Percentiles rank a stretch among this genome's conserved stretches.
phyloP scores from a whole-genome alignment of 2,113 vertebrate genomes.

The Athene noctua region DNA sequence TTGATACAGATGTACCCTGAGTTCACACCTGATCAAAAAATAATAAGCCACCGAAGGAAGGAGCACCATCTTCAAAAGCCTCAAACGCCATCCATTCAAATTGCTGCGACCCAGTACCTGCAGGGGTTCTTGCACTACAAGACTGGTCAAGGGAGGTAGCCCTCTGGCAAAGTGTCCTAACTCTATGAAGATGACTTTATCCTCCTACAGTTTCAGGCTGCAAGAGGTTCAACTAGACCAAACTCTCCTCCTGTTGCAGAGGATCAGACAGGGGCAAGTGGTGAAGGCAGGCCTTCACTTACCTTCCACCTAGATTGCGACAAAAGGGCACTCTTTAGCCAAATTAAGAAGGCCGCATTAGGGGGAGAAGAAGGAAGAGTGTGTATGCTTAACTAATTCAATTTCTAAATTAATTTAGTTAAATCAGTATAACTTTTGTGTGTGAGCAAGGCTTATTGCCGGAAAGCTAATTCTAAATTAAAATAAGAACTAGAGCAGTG shows the following conservation, averaged over 20 bases:
- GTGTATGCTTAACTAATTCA: not conserved
- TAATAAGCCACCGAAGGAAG: not conserved
- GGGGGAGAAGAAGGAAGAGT: not conserved
- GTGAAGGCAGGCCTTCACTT: not conserved
- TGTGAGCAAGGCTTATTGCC: not conserved
- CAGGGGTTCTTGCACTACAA: not conserved
- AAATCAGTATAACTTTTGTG: not conserved
- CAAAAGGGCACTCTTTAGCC: not conserved
- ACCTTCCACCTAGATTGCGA: not conserved
- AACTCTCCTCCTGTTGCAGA: not conserved
- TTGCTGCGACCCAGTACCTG: not conserved
- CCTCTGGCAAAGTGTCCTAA: not conserved
- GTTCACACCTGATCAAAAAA: not conserved
- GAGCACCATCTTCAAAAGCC: not conserved
- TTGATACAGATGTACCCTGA: not conserved
- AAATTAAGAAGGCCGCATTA: not conserved
- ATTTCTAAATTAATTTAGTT: conserved; percentile 4
- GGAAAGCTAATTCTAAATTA: not conserved
- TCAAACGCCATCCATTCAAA: not conserved
- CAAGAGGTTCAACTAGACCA: not conserved
- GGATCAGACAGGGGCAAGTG: not conserved
- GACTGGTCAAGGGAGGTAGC: not conserved
- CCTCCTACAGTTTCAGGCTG: not conserved
- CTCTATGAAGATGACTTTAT: not conserved
- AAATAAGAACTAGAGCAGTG: not conserved